These are phyloP conservation scores for Polietes domitor DNA, from an alignment of 2,888 invertebrate genomes.

Conservation along the genomic window DNA sequence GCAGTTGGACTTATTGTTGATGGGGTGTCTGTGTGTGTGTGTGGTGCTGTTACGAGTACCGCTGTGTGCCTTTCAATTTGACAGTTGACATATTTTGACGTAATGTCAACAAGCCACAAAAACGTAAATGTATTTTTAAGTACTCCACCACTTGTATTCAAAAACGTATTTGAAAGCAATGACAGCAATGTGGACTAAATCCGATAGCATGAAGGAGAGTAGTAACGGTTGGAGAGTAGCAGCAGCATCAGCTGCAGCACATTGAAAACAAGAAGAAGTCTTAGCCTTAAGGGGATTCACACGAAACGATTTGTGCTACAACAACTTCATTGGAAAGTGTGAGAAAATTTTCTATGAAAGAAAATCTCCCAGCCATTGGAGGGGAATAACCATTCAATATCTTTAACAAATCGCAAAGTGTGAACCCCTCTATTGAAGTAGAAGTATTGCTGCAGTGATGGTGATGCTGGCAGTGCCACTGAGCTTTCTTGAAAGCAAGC, in stretches of 20 bases:
- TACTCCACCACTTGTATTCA: conserved; percentile 34
- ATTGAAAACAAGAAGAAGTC: background rate
- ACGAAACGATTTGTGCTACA: too few relatives aligned
- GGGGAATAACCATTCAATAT: too few relatives aligned
- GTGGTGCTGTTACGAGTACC: background rate
- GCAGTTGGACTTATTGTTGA: background rate
- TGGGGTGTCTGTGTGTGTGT: background rate
- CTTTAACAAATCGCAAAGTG: too few relatives aligned
- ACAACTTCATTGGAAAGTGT: too few relatives aligned
- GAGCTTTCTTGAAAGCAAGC: too few relatives aligned
- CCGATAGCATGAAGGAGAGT: background rate
- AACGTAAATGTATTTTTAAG: conserved; percentile 62
- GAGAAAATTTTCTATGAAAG: too few relatives aligned
- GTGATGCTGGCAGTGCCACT: too few relatives aligned
- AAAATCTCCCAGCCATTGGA: too few relatives aligned
- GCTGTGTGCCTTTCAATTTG: conserved; percentile 35
- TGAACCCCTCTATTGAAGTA: background rate
- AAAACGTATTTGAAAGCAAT: background rate
- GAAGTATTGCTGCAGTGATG: too few relatives aligned
- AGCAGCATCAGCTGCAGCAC: conserved; percentile 5
- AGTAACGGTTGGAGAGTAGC: background rate
- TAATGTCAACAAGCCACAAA: conserved; percentile 53
- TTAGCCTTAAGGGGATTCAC: background rate
- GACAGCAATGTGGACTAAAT: background rate
- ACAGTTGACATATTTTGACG: conserved; percentile 63